Base-by-base conservation (phyloP, 2,113 vertebrate genomes). In the Anser brachyrhynchus region DNA sequence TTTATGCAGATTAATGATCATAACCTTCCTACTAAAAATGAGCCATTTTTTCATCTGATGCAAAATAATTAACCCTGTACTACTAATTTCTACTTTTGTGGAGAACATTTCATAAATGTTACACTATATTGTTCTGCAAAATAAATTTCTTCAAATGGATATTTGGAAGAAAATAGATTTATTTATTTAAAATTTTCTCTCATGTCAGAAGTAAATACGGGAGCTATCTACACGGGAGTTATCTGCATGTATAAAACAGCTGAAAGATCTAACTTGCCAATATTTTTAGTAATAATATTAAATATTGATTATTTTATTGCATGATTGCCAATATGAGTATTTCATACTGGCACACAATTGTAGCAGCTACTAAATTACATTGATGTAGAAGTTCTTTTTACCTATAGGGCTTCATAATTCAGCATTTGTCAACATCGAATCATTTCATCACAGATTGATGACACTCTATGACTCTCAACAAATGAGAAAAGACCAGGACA, bases 341-440 rank as follows among this genome's bases (percentile, higher is more conserved):
- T 80, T 87, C 88, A 69, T 89, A 89, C 70, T 94, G 95, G 91
- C 49, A 82, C 61, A 79, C 43, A 52, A 64, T 95, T 31, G 13
- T 44, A 85, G 87, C 37, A 95, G 51, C 90, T 93, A 58, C 90
- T 97, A 94, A 97, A 97, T 97, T 96, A 96, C 94, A 71, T 90
- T 92, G 93, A 91, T 93, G 58, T 84, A 93, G 95, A 97, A 97
- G 84, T 61, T 89, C 78, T 75, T 92, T 97, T 96, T 96, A 95
- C 91, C 92, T 93, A 73, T 88, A 96, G 72, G 71, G 41, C 96
- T 97, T 97, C 90, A 95, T 97, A 97, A 97, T 97, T 98, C 90
- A 95, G 29, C 54, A 52, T 75, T 77, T 94, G 92, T 97, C 97
- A 86, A 97, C 98, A 96, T 33, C 67, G 59, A 9, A 97, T 97